Evolutionary conservation across 2,888 invertebrate genomes (phyloP), one percentile per base, ranked within the genome.

Genomic region (Sisyra nigra): DNA sequence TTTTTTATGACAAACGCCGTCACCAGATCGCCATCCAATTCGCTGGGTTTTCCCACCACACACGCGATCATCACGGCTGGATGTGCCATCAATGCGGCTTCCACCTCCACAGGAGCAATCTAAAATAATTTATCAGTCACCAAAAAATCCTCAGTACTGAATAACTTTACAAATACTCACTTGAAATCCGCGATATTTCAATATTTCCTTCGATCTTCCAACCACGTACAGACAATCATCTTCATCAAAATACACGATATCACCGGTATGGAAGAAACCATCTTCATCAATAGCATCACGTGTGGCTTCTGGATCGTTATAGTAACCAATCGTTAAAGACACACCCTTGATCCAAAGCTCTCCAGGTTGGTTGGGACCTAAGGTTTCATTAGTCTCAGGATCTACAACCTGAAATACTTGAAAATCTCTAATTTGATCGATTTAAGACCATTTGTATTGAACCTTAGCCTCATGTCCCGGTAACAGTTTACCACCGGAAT

Each of bases 241-340:
- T 38, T 54, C 51, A 46, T 57, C 55, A 41, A 52, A 57, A 45
- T 54, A 52, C 2, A 55, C 56, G 4, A 54, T 41, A 46, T 58
- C 57, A 5, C 57, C 56, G 2, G 53, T 51, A 47, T 50, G 52
- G 13, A 56, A 36, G 41, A 49, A 57, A n/a, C 54, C 55, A 2
- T 55, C 55, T 24, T 49, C 42, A 42, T 57, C 57, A 30, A 48
- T 48, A 29, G 35, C 44, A 9, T 43, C 33, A 38, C 47, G n/a
- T 19, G 45, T 31, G n/a, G 18, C 37, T 37, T 43, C 29, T 14
- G 41, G 32, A n/a, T 48, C 33, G 5, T 43, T 40, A 37, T 49
- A 47, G 41, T 52, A 53, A n/a, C 49, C 52, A 9, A 44, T 46
- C 47, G 48, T 47, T 3, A 37, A 14, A 1, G 37, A 19, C n/a